Evolutionary conservation across 37 sponge, comb jelly and placozoan species (phyloP).

Genomic region (Theonella swinhoei): DNA sequence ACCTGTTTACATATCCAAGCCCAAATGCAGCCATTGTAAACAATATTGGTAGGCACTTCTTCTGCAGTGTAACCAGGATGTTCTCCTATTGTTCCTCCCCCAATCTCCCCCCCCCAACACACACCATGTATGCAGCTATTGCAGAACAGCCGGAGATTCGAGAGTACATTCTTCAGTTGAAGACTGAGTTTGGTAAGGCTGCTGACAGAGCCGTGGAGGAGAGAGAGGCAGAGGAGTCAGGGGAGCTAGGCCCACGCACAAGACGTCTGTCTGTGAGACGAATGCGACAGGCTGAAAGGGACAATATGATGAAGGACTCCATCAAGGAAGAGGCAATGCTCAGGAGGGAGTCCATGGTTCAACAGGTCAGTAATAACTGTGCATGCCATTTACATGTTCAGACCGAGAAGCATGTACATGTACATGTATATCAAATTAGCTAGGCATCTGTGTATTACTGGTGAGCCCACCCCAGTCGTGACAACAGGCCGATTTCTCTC

Average conservation of each 20-base stretch:
- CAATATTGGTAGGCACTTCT: too few relatives aligned
- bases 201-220: conserved; percentile 10
- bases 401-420: too few relatives aligned
- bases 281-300: conserved; percentile 32
- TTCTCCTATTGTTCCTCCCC: too few relatives aligned
- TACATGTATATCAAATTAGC: too few relatives aligned
- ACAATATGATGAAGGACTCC: conserved; percentile 35
- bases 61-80: background rate
- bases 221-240: conserved; percentile 7
- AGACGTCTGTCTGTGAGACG: conserved; percentile 42
- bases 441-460: too few relatives aligned
- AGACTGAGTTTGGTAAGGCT: conserved; percentile 31
- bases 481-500: too few relatives aligned
- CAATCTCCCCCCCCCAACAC: background rate
- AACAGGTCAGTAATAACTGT: conserved; percentile 22
- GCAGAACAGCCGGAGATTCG: conserved; percentile 72
- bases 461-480: too few relatives aligned
- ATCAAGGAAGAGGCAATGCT: conserved; percentile 22
- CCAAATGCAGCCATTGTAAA: too few relatives aligned
- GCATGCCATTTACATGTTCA: background rate
- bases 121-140: conserved; percentile 61
- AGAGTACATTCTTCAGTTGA: conserved; percentile 72
- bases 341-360: conserved; percentile 22
- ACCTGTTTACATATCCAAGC: too few relatives aligned
- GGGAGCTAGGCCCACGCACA: background rate